Evolutionary conservation across 2,113 vertebrate species (phyloP).

Genomic region (Rhinopomastus cyanomelas): DNA sequence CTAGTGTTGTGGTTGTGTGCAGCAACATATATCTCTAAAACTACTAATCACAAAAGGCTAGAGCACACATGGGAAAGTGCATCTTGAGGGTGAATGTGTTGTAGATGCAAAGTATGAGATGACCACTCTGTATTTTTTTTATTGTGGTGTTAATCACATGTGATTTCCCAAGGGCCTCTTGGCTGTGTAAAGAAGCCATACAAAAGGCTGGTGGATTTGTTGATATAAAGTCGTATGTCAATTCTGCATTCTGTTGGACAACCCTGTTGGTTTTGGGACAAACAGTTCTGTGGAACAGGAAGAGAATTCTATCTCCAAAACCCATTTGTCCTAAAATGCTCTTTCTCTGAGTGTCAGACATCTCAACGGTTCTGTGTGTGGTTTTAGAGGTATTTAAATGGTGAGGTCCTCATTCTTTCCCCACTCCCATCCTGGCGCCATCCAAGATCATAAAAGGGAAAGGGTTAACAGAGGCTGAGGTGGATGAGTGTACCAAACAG

Average conservation of each 20-base stretch:
- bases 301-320: conserved; percentile 31
- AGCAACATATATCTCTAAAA: conserved; percentile 47
- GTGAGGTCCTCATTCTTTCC: not conserved
- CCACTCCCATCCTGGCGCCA: not conserved
- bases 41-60: conserved; percentile 13
- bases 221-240: not conserved
- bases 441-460: conserved; percentile 29
- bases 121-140: not conserved
- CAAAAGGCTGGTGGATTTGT: not conserved
- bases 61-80: not conserved
- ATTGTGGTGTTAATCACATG: not conserved
- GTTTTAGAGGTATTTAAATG: conserved; percentile 39
- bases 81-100: conserved; percentile 58
- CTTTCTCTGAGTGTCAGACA: not conserved
- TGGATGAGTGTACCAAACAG: conserved; percentile 3
- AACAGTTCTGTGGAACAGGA: not conserved
- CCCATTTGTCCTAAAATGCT: conserved; percentile 22
- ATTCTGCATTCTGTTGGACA: not conserved
- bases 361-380: not conserved
- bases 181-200: accelerated
- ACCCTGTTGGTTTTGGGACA: not conserved
- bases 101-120: not conserved
- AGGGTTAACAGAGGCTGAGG: conserved; percentile 5
- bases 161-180: not conserved
- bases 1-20: not conserved